These are phyloP conservation scores for Tychaedon coryphoeus DNA, from an alignment of 2,113 vertebrate genomes.

Conservation along the genomic window DNA sequence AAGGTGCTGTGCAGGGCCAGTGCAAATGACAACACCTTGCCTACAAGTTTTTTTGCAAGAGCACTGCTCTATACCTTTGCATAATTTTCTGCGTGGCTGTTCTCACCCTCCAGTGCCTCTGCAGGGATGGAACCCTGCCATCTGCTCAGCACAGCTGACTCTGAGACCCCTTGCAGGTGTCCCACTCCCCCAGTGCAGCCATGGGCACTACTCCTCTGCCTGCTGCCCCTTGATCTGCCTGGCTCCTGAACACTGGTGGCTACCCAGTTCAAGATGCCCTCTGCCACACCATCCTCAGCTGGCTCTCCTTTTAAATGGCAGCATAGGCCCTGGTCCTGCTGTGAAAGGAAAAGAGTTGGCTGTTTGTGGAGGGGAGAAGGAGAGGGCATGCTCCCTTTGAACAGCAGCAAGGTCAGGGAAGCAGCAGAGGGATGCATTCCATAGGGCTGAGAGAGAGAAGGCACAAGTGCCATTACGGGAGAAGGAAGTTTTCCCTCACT, in stretches of 20 bases:
- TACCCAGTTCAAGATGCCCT: rapidly evolving
- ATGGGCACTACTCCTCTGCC: not conserved
- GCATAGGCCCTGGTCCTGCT: rapidly evolving
- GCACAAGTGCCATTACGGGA: rapidly evolving
- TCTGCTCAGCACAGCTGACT: not conserved
- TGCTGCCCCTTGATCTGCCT: not conserved
- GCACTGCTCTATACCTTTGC: not conserved
- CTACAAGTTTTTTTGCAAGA: not conserved
- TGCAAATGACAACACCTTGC: not conserved
- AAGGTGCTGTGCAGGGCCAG: not conserved
- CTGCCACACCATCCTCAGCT: not conserved
- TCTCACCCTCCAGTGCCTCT: rapidly evolving
- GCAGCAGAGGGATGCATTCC: not conserved
- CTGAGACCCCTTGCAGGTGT: rapidly evolving
- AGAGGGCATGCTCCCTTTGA: not conserved
- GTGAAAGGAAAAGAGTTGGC: rapidly evolving
- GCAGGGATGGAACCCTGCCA: rapidly evolving
- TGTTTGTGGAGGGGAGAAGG: not conserved
- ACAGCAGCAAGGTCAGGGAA: not conserved
- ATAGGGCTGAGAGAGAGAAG: rapidly evolving
- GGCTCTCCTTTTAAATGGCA: not conserved
- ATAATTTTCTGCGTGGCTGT: rapidly evolving
- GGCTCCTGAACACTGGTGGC: rapidly evolving
- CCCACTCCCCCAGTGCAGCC: not conserved
- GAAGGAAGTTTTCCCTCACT: not conserved